These are phyloP conservation scores for Chelonus insularis DNA, from an alignment of 1,140 invertebrate genomes.

Conservation along the genomic window DNA sequence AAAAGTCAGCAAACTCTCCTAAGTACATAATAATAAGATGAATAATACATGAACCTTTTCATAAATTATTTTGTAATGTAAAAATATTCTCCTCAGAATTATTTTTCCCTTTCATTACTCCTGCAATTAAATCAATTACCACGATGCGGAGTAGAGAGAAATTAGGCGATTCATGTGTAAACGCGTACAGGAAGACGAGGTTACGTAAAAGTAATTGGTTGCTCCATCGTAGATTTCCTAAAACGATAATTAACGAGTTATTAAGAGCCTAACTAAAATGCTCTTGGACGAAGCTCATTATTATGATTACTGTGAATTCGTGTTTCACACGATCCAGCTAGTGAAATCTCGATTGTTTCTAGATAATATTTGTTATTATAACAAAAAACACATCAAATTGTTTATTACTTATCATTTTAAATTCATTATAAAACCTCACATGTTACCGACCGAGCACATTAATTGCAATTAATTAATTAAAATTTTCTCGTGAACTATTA, in stretches of 20 bases:
- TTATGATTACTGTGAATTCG: not conserved
- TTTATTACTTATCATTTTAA: not conserved
- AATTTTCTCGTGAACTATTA: too few relatives aligned
- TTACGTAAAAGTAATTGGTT: conserved; percentile 49
- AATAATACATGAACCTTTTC: too few relatives aligned
- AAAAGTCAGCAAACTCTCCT: too few relatives aligned
- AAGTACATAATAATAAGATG: not conserved
- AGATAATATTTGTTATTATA: too few relatives aligned
- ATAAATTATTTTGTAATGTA: conserved; percentile 16
- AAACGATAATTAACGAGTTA: conserved; percentile 63
- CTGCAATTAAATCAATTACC: conserved; percentile 58
- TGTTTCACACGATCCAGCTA: conserved; percentile 11
- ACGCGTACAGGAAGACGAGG: conserved; percentile 22
- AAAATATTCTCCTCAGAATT: conserved; percentile 7
- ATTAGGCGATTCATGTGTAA: conserved; percentile 21
- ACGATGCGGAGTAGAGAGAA: conserved; percentile 45
- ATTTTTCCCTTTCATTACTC: conserved; percentile 15
- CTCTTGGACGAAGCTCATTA: not conserved
- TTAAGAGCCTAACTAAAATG: conserved; percentile 33
- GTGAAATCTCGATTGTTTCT: too few relatives aligned
- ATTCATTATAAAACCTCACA: not conserved
- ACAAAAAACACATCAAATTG: not conserved
- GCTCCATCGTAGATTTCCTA: conserved; percentile 53
- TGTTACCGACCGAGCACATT: not conserved
- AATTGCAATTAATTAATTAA: too few relatives aligned